Percentiles rank a stretch among this genome's conserved stretches.
phyloP scores from a whole-genome alignment of 2,888 invertebrate genomes.

The Muschampia plurimacula region DNA sequence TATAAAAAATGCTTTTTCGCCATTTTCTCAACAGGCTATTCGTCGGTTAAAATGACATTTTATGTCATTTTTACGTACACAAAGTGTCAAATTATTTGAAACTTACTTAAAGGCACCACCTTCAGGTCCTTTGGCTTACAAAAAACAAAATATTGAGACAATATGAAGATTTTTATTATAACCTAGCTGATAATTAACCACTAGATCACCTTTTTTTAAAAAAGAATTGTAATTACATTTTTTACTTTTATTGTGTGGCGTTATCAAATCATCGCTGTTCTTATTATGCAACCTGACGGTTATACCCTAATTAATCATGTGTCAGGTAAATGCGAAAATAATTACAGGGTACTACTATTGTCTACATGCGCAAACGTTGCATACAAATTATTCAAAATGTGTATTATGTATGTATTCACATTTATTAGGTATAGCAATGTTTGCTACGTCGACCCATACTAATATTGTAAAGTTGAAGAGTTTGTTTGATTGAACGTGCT shows the following conservation, averaged over 20 bases:
- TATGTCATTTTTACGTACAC: too few species aligned
- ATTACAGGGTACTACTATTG: slow-evolving; percentile 24
- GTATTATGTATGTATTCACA: background rate
- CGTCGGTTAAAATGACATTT: too few species aligned
- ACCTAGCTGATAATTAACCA: background rate
- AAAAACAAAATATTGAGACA: too few species aligned
- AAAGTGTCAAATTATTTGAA: too few species aligned
- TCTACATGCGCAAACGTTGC: slow-evolving; percentile 15
- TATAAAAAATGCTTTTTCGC: too few species aligned
- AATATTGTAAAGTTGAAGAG: too few species aligned
- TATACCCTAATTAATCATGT: slow-evolving; percentile 33
- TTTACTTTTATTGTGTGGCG: background rate
- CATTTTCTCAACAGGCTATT: too few species aligned
- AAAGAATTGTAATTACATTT: slow-evolving; percentile 5
- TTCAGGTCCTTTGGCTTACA: too few species aligned
- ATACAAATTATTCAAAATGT: slow-evolving; percentile 3
- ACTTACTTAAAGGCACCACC: too few species aligned
- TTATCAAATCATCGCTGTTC: background rate
- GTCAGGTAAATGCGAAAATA: slow-evolving; percentile 32
- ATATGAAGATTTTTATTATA: background rate
- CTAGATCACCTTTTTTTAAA: background rate
- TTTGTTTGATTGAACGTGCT: too few species aligned
- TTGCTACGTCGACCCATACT: too few species aligned
- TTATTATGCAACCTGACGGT: slow-evolving; percentile 6
- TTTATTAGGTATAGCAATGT: background rate